These are phyloP conservation scores for Edolisoma coerulescens DNA, from an alignment of 2,113 vertebrate genomes.

Conservation along the genomic window DNA sequence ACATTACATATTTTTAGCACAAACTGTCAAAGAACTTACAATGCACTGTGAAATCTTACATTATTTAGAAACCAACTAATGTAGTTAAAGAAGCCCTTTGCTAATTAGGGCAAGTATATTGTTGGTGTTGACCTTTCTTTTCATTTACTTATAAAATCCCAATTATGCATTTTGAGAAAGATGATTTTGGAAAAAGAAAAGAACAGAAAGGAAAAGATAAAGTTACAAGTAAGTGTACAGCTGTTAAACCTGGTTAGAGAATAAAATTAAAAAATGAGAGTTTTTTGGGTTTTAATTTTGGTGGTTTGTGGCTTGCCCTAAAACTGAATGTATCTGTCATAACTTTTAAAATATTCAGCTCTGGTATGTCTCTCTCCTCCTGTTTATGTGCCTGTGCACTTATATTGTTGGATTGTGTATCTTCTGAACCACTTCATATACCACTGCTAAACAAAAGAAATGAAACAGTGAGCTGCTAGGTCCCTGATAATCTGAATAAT, in stretches of 20 bases:
- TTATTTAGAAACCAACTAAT: neutral
- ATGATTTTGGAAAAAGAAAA: neutral
- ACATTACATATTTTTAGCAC: neutral
- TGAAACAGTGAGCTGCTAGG: neutral
- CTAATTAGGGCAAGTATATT: neutral
- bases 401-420: neutral
- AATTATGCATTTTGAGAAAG: neutral
- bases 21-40: neutral
- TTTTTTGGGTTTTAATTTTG: neutral
- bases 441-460: neutral
- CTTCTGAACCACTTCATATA: neutral
- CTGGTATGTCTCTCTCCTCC: neutral
- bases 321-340: neutral
- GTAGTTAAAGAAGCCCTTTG: neutral
- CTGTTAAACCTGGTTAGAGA: neutral
- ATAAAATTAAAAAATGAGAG: neutral
- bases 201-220: neutral
- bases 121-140: neutral
- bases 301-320: neutral
- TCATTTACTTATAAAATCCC: neutral
- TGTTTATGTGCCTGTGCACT: neutral
- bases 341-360: neutral
- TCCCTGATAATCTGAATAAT: neutral
- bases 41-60: neutral
- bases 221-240: neutral